Percentiles rank a stretch among this genome's conserved stretches.
Evolutionary conservation across 2,888 invertebrate genomes (phyloP).

Genomic region (Sinohyriopsis cumingii): DNA sequence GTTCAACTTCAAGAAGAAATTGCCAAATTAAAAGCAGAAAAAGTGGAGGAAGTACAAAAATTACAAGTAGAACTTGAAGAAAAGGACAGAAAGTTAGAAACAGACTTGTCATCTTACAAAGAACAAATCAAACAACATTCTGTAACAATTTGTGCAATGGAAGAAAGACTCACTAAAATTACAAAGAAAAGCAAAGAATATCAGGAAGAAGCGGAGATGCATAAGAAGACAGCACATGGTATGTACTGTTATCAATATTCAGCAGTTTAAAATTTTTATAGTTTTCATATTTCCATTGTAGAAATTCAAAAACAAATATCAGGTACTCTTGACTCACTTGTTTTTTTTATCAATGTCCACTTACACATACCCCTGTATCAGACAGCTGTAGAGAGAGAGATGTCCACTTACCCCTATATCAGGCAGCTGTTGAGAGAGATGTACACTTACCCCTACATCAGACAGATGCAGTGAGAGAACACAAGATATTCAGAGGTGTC

Average conservation of each 20-base stretch:
- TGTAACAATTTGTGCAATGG: slow-evolving; percentile 71
- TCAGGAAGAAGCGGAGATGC: slow-evolving; percentile 53
- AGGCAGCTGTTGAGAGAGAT: no score
- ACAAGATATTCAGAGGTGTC: no score
- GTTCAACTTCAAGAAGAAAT: slow-evolving; percentile 52
- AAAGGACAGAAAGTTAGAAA: slow-evolving; percentile 43
- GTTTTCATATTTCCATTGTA: no score
- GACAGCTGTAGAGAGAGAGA: no score
- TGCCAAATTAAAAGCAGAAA: slow-evolving; percentile 39
- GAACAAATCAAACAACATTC: slow-evolving; percentile 71
- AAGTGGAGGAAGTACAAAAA: slow-evolving; percentile 39
- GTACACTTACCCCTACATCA: no score
- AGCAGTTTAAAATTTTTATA: no score
- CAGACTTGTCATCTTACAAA: slow-evolving; percentile 59
- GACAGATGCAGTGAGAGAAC: no score
- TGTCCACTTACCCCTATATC: no score
- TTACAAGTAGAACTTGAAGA: slow-evolving; percentile 44
- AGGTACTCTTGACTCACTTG: no score
- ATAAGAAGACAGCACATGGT: slow-evolving; percentile 60
- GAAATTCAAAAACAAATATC: no score
- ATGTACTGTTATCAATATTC: slow-evolving; percentile 4
- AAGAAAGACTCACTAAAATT: slow-evolving; percentile 66
- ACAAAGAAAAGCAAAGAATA: slow-evolving; percentile 67
- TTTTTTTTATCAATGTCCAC: no score
- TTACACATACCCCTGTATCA: no score